Evolutionary conservation across 2,797 vertebrate species (phyloP).

Genomic region (Sebastes steindachneri): DNA sequence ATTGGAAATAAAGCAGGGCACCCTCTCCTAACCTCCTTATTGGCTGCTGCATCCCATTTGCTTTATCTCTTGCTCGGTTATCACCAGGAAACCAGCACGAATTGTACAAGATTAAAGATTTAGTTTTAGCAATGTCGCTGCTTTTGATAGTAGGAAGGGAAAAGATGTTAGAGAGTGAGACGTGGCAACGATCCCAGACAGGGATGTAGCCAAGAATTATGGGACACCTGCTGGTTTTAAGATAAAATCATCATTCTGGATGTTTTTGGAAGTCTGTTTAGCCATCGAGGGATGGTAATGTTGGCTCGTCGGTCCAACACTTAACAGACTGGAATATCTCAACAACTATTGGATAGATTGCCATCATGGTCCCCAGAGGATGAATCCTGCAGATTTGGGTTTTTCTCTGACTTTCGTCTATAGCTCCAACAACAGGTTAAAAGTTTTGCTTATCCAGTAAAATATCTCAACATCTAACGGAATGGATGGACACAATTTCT

Average conservation of each 20-base stretch:
- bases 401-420: background rate
- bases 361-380: background rate
- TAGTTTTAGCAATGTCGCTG: background rate
- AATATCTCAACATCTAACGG: background rate
- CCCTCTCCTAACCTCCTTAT: slow-evolving; percentile 34
- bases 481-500: background rate
- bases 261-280: background rate
- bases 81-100: slow-evolving; percentile 17
- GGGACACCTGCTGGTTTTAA: background rate
- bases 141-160: background rate
- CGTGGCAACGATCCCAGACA: background rate
- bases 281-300: background rate
- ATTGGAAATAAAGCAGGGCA: slow-evolving; percentile 39
- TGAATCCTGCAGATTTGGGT: background rate
- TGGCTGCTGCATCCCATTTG: slow-evolving; percentile 19
- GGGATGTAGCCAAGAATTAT: background rate
- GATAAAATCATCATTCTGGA: background rate
- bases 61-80: slow-evolving; percentile 9
- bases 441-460: background rate
- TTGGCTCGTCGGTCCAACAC: background rate
- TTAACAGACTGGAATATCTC: background rate
- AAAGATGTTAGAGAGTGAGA: background rate
- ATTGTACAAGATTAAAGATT: slow-evolving; percentile 11
- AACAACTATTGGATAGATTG: background rate
- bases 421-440: background rate